Percentiles rank a stretch among this genome's conserved stretches.
Conservation (phyloP, 2,113 vertebrate species). For the Stictonetta naevosa region DNA sequence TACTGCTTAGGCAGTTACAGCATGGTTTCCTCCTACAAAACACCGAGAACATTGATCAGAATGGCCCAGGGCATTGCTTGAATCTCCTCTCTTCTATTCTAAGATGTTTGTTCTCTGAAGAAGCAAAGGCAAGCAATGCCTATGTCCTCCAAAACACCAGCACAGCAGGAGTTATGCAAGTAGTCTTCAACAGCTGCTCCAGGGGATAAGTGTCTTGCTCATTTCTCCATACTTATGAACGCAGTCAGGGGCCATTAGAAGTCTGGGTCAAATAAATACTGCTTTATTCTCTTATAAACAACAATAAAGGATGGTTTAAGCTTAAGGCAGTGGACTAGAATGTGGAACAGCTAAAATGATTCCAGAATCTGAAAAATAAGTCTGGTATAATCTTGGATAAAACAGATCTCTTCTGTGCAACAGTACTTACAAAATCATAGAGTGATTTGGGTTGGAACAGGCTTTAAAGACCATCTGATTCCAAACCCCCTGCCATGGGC, state of each 20-base stretch:
- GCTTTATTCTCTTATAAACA: constrained; percentile 31
- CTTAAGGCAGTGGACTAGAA: background rate
- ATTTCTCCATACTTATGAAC: background rate
- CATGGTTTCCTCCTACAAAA: background rate
- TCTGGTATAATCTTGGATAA: background rate
- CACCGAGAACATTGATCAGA: background rate
- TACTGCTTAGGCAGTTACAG: background rate
- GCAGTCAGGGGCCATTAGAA: background rate
- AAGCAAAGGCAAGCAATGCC: background rate
- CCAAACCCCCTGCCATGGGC: too few species aligned
- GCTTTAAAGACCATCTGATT: too few species aligned
- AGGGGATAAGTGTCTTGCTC: background rate
- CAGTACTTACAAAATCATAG: background rate
- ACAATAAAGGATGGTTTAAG: background rate
- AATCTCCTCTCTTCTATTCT: background rate
- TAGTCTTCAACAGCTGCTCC: background rate
- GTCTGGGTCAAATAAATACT: constrained; percentile 35
- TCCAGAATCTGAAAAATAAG: background rate
- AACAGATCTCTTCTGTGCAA: background rate
- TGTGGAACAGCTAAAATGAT: background rate
- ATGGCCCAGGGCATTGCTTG: fast-evolving
- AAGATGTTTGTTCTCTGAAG: background rate
- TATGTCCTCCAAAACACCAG: background rate
- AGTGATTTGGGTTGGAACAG: too few species aligned
- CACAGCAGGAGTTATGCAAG: background rate